These are phyloP conservation scores for Sander lucioperca DNA, from an alignment of 2,113 vertebrate genomes.

Conservation along the genomic window DNA sequence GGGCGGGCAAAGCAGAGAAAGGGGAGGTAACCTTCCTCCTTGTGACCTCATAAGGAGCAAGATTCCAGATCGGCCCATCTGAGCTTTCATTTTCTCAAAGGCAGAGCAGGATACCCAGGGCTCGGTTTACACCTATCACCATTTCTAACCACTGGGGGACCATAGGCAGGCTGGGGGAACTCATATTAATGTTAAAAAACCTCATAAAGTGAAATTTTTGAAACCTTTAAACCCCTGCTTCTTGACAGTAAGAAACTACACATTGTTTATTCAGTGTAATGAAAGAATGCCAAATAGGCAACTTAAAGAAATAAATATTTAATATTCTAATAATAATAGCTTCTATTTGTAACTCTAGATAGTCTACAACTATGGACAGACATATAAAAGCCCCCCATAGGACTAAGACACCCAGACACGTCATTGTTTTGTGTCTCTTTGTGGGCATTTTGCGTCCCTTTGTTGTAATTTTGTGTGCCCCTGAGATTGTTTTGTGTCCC, in stretches of 20 bases:
- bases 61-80: too few species aligned
- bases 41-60: too few species aligned
- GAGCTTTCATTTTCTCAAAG: too few species aligned
- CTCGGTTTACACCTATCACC: too few species aligned
- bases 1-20: too few species aligned
- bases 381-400: not conserved
- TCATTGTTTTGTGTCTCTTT: not conserved
- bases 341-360: not conserved
- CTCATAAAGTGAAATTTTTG: too few species aligned
- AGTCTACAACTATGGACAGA: not conserved
- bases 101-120: too few species aligned
- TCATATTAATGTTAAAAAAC: too few species aligned
- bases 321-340: not conserved
- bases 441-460: not conserved
- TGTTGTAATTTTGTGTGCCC: not conserved
- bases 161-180: too few species aligned
- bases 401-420: not conserved
- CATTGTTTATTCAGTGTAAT: not conserved
- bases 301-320: not conserved
- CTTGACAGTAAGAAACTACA: not conserved
- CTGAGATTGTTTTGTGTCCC: not conserved
- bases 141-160: too few species aligned
- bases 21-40: too few species aligned
- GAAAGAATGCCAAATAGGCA: not conserved
- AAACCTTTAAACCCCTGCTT: not conserved